Base-by-base conservation (phyloP, 2,888 invertebrate species). In the Xanthia icteritia region DNA sequence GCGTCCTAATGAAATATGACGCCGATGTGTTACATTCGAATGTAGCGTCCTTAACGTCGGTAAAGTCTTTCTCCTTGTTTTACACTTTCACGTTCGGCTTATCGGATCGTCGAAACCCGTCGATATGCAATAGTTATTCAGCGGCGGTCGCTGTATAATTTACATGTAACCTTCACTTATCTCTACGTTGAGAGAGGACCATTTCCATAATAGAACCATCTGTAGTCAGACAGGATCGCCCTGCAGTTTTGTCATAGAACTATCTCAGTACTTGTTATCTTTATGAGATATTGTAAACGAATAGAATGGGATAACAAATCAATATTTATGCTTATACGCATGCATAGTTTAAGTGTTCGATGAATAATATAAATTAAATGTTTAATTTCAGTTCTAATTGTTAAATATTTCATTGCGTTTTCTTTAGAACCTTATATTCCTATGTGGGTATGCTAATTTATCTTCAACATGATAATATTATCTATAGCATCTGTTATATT, bases 131-230 rank as follows among this genome's bases (percentile, higher is more conserved):
- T 89, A 89, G 88, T 88, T 86, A 90, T 90, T 90, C 89, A 81
- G 79, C 79, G 79, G 82, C 85, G 73, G 84, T 85, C 85, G 86
- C 83, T 86, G 88, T 87, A 94, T 93, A 93, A 93, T 94, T 94
- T 92, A 93, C 91, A 90, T 93, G 92, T 92, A 93, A 93, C 93
- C 94, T 94, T 94, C 94, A 93, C 94, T 95, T 95, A 95, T 95
- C 94, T 94, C 88, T 92, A 91, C 91, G 92, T 93, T 93, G 93
- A 94, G 92, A 94, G 90, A 85, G 88, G 83, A 88, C 80, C 61
- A 95, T 96, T 95, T 93, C 91, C 95, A 95, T 96, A 96, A 96
- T 96, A 93, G 85, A 89, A 90, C 93, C 90, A 94, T 96, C 92
- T 95, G 91, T 94, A 96, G 94, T 95, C 95, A 90, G 92, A 90